These are phyloP conservation scores for Cygnus buccinator DNA, from an alignment of 2,113 vertebrate genomes.

Conservation along the genomic window DNA sequence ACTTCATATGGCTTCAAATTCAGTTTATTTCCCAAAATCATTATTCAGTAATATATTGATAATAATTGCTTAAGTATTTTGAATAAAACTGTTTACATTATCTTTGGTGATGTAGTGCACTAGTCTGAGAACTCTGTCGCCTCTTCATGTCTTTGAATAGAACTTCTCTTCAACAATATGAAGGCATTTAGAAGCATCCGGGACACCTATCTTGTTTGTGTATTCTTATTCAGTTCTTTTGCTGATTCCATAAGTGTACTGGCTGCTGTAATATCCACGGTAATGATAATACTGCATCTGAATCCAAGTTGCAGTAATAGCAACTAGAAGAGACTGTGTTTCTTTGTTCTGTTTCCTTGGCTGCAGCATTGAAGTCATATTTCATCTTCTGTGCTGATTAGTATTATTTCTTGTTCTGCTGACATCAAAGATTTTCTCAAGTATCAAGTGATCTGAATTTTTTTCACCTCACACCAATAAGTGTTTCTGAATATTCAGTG, in stretches of 20 bases:
- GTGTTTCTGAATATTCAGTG: neutral
- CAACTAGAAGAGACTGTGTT: neutral
- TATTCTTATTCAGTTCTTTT: neutral
- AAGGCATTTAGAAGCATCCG: neutral
- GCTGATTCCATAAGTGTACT: slow-evolving; percentile 23
- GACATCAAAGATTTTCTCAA: neutral
- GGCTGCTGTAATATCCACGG: neutral
- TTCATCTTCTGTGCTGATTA: neutral
- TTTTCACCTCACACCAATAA: neutral
- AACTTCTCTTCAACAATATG: neutral
- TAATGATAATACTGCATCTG: neutral
- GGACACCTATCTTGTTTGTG: neutral
- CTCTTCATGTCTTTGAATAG: neutral
- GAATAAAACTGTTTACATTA: neutral
- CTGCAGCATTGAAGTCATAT: neutral
- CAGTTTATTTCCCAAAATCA: neutral
- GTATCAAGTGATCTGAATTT: neutral
- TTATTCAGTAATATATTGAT: neutral
- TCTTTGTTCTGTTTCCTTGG: slow-evolving; percentile 19
- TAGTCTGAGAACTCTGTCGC: neutral
- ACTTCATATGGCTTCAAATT: slow-evolving; percentile 57
- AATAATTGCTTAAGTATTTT: neutral
- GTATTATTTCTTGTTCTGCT: slow-evolving; percentile 16
- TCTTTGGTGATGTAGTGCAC: neutral
- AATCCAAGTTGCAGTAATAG: neutral